A percentile compares a stretch with the other conserved stretches of the same genome.
phyloP scores from a whole-genome alignment of 2,113 vertebrate genomes.

The Romanogobio albipinnatus region DNA sequence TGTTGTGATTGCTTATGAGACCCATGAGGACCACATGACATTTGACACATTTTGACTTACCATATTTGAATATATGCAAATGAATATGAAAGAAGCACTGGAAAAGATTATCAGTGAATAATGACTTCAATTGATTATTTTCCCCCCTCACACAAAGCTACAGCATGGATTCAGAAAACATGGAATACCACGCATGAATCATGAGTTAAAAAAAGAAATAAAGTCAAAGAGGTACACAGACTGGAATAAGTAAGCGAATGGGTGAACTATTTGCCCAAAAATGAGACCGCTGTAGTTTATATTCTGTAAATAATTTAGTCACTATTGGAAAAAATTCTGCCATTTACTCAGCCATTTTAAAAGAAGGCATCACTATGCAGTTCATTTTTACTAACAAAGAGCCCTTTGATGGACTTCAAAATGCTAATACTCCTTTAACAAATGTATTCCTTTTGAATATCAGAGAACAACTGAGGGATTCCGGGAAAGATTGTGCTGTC shows the following conservation, averaged over 20 bases:
- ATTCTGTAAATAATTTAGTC: not conserved
- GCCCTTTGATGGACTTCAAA: slow-evolving; percentile 20
- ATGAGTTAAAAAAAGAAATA: not conserved
- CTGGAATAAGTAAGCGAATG: not conserved
- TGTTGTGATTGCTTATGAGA: not conserved
- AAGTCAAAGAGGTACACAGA: not conserved
- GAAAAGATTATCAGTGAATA: not conserved
- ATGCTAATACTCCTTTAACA: slow-evolving; percentile 29
- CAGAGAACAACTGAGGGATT: slow-evolving; percentile 15
- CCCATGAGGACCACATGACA: not conserved
- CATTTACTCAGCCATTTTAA: not conserved
- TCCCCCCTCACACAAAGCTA: not conserved
- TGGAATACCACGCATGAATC: not conserved
- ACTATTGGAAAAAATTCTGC: not conserved
- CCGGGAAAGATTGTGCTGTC: slow-evolving; percentile 32
- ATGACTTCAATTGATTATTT: not conserved
- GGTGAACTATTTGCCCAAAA: not conserved
- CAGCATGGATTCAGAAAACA: not conserved
- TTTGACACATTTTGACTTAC: not conserved
- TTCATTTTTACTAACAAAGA: slow-evolving; percentile 4
- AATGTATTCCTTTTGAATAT: slow-evolving; percentile 43
- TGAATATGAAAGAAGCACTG: not conserved
- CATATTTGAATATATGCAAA: slow-evolving; percentile 4
- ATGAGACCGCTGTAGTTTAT: not conserved
- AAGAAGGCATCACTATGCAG: slow-evolving; percentile 4